These are phyloP conservation scores for Hoplodrina blanda DNA, from an alignment of 2,888 invertebrate genomes.

Conservation along the genomic window DNA sequence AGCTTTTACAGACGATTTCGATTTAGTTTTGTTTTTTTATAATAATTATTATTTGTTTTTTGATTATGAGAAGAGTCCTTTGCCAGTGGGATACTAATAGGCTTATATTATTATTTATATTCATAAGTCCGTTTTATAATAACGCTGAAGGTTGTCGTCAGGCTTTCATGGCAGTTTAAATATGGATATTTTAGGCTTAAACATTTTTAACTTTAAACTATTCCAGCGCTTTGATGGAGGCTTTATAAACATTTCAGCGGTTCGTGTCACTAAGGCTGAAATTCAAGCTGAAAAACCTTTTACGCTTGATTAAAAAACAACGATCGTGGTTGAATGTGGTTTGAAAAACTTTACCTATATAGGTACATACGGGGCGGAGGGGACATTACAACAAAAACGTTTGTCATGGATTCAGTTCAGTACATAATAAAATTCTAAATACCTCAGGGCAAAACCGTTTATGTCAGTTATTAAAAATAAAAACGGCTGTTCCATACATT, in stretches of 20 bases:
- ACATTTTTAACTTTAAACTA: conserved; percentile 4
- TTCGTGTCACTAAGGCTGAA: conserved; percentile 5
- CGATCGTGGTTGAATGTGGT: neutral
- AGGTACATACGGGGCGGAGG: too few relatives aligned
- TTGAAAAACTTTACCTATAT: conserved; percentile 19
- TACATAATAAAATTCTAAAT: too few relatives aligned
- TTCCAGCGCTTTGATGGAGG: conserved; percentile 10
- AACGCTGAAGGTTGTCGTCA: neutral
- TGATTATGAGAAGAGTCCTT: too few relatives aligned
- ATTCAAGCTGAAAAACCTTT: conserved; percentile 3
- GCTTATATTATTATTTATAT: neutral
- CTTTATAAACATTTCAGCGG: conserved; percentile 4
- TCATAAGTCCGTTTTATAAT: neutral
- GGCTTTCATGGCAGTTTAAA: neutral
- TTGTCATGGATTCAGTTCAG: too few relatives aligned
- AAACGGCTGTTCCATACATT: too few relatives aligned
- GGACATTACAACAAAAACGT: too few relatives aligned
- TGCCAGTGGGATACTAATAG: too few relatives aligned
- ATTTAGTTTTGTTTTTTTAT: too few relatives aligned
- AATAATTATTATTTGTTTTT: too few relatives aligned
- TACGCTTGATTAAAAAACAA: conserved; percentile 4
- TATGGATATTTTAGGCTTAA: neutral
- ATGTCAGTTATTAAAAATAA: too few relatives aligned
- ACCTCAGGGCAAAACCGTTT: too few relatives aligned
- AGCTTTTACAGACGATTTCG: too few relatives aligned